Base-by-base conservation (phyloP, 2,113 vertebrate species). In the Galbula dea region DNA sequence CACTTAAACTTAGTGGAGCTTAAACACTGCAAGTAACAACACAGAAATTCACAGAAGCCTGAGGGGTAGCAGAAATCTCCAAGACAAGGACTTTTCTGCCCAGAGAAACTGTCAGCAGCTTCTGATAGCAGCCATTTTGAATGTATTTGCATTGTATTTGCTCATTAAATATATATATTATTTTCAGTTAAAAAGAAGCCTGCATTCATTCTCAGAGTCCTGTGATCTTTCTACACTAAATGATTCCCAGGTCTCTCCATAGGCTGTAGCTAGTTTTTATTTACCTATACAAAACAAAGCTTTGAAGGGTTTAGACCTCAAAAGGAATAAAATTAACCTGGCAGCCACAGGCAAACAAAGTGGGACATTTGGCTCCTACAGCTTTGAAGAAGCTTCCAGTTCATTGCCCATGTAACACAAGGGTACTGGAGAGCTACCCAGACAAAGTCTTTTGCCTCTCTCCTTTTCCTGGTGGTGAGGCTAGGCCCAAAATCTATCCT, bases 1-100 rank as follows among this genome's bases (percentile, higher is more conserved):
- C 84, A 82, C 77, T 94, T 93, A 91, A 96, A 88, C 43, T 90
- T 94, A 87, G 92, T 76, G 78, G 86, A 46, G 62, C 78, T 95
- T 91, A 76, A 95, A 95, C 34, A 59, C 22, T 91, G 67, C 67
- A 85, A 89, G 84, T 74, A 76, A 77, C 34, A 69, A 79, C 58
- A 43, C 0, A 77, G 43, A 92, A 91, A 83, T 46, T 55, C 62
- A 76, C 74, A 93, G 69, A 86, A 84, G 74, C 69, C 89, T 62
- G 82, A 89, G 43, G 67, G 37, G 59, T 29, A 83, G 72, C 23
- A 92, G 59, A 67, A 85, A 62, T 69, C 78, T 88, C 63, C 51
- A 80, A 72, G 41, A 84, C 67, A 90, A 85, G 84, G 27, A 49
- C 22, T 83, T 68, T 58, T 69, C 92, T 95, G 39, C 75, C 87